phyloP scores from a whole-genome alignment of 2,113 vertebrate genomes.

The Artemisiospiza belli region DNA sequence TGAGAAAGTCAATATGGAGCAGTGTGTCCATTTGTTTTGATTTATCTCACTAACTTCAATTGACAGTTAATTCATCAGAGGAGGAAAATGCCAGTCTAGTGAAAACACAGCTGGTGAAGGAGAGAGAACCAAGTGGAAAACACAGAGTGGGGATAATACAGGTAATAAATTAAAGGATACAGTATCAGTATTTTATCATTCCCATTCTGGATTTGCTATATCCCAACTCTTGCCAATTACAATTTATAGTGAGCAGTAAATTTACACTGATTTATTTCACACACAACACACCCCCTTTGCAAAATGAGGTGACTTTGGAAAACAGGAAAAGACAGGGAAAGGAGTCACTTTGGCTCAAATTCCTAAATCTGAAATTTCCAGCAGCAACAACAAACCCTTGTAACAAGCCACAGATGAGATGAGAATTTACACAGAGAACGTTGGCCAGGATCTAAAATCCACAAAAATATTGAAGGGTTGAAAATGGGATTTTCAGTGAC shows the following conservation, averaged over 20 bases:
- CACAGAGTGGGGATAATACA: slow-evolving; percentile 39
- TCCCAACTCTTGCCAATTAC: slow-evolving; percentile 14
- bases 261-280: not conserved
- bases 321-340: not conserved
- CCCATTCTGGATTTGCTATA: not conserved
- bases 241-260: not conserved
- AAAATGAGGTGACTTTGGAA: slow-evolving; percentile 9
- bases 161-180: slow-evolving; percentile 72
- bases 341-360: not conserved
- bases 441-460: not conserved
- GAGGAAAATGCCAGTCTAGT: slow-evolving; percentile 68
- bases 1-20: slow-evolving; percentile 77
- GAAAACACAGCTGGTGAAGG: slow-evolving; percentile 49
- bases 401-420: not conserved
- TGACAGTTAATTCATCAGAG: slow-evolving; percentile 80
- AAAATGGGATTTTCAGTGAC: not conserved
- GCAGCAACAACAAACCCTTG: not conserved
- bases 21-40: slow-evolving; percentile 81
- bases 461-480: not conserved
- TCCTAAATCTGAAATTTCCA: slow-evolving; percentile 8
- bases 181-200: slow-evolving; percentile 49
- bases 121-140: slow-evolving; percentile 22
- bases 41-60: slow-evolving; percentile 82
- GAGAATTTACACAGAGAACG: not conserved
- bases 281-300: not conserved